Percentiles rank a stretch among this genome's conserved stretches.
These are phyloP conservation scores for Panagrolaimus sp. DNA, from an alignment of 1,140 invertebrate genomes.

Conservation along the genomic window DNA sequence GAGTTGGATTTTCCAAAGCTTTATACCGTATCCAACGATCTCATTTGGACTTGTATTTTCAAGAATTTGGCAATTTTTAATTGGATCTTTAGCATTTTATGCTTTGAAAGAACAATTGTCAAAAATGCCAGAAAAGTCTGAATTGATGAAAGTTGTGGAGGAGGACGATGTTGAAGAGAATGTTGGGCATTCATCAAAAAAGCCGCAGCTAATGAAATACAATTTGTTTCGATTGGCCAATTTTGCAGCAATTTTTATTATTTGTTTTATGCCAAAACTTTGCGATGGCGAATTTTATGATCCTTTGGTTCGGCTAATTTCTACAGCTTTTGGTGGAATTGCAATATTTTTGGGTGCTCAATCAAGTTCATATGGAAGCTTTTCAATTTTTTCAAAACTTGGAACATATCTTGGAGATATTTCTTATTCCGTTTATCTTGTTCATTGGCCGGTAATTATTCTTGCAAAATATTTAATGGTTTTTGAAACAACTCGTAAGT, in stretches of 20 bases:
- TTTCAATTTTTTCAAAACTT: not conserved
- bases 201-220: too few relatives aligned
- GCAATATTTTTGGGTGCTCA: not conserved
- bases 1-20: not conserved
- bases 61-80: constrained; percentile 7
- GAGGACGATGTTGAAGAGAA: too few relatives aligned
- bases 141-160: too few relatives aligned
- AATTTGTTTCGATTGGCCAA: too few relatives aligned
- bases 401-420: not conserved
- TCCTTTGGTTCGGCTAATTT: not conserved
- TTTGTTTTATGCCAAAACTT: too few relatives aligned
- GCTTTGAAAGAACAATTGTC: too few relatives aligned
- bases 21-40: not conserved
- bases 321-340: not conserved
- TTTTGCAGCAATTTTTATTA: too few relatives aligned
- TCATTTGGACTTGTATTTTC: not conserved
- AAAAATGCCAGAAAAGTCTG: too few relatives aligned
- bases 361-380: not conserved
- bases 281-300: too few relatives aligned
- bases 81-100: not conserved
- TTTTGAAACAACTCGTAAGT: not conserved
- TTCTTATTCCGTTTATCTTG: constrained; percentile 1
- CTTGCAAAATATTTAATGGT: not conserved
- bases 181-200: too few relatives aligned
- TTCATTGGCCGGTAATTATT: not conserved